Base-by-base conservation (phyloP, 2,797 vertebrate species). In the Enoplosus armatus region DNA sequence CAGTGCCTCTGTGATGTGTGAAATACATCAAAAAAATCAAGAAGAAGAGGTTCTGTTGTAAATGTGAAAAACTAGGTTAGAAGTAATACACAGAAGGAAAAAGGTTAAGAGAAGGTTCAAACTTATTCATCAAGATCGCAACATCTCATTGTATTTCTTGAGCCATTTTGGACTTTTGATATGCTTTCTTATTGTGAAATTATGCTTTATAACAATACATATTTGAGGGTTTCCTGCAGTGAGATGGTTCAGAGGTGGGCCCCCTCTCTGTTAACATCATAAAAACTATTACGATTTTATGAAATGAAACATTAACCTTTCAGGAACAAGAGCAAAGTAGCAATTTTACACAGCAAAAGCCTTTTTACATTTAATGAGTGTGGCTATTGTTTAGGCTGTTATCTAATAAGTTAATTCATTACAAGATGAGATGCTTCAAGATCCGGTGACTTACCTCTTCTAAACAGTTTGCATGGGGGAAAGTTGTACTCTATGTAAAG, bases 221-320 rank as follows among this genome's bases (percentile, higher is more conserved):
- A 24, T 37, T 41, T 18, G 0, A 22, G 6, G 10, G 20, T 62
- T 56, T 47, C n/a, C 8, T 61, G 53, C 41, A 43, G 24, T 63
- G 29, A 45, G 43, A 18, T 3, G 7, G 43, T 45, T 7, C 43
- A 64, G 59, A 35, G 43, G n/a, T 26, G 2, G 35, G n/a, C 39
- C 26, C 10, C 16, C 1, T 43, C 8, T 73, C 45, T 64, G 7
- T 37, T 47, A 29, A 59, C 18, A 35, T 50, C 31, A 55, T n/a
- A 59, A 66, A 48, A 39, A 18, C 9, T 2, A 26, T 69, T 39
- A 33, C 1, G 15, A 11, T 58, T n/a, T 61, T 31, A 20, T 47
- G 20, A 58, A 63, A 64, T 59, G 12, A 69, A 77, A 55, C 39
- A 12, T 56, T 72, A 60, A 81, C 41, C 22, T 69, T 56, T 50